Conservation (phyloP, 2,888 invertebrate genomes). For the Athetis lepigone region DNA sequence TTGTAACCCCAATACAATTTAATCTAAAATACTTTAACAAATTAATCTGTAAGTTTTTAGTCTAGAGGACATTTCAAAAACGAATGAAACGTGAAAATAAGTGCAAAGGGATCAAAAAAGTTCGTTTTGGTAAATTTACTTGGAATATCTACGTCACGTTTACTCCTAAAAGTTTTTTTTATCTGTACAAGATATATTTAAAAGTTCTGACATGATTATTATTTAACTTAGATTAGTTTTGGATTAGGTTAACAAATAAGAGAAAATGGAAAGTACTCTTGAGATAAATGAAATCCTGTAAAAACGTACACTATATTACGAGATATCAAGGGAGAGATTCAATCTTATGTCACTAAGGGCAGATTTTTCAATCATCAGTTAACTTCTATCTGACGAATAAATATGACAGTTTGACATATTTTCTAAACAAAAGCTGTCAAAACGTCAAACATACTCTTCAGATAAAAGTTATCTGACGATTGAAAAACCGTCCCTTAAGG, state of each 20-base stretch:
- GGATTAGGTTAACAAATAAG: conserved; percentile 6
- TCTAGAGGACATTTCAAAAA: conserved; percentile 5
- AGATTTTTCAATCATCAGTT: no score
- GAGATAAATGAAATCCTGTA: background rate
- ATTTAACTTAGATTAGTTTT: conserved; percentile 40
- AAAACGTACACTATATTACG: no score
- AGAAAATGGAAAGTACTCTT: background rate
- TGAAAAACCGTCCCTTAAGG: no score
- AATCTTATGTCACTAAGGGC: no score
- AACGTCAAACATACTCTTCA: no score
- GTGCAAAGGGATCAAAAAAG: conserved; percentile 2
- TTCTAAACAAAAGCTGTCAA: no score
- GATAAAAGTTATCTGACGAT: no score
- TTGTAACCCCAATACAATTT: conserved; percentile 12
- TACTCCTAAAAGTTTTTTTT: conserved; percentile 24
- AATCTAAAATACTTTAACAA: background rate
- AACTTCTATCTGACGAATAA: no score
- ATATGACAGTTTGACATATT: no score
- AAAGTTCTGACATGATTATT: background rate
- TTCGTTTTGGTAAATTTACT: conserved; percentile 2
- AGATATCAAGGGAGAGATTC: no score
- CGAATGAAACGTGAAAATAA: background rate
- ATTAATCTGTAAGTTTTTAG: background rate
- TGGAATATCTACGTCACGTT: conserved; percentile 3
- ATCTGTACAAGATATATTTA: background rate